Base-by-base conservation (phyloP, 1,140 invertebrate species). In the Platyura marginata region DNA sequence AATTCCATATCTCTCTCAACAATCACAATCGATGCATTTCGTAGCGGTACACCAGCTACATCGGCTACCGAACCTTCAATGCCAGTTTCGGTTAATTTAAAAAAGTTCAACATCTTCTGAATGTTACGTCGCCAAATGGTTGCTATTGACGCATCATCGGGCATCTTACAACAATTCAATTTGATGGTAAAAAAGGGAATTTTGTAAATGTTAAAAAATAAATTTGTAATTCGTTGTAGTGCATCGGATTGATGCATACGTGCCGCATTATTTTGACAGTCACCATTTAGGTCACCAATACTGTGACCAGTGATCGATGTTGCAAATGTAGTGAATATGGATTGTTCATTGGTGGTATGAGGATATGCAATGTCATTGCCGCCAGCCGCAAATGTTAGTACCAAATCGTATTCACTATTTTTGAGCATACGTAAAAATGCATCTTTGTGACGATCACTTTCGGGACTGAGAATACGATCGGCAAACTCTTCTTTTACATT, bases 111-210 rank as follows among this genome's bases (percentile, higher is more conserved):
- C 1, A 87, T 57, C 2, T 81, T 75, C 15, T 66, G 52, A 34
- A 90, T 62, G 56, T 79, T 80, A 32, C 78, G 69, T 43, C 73
- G 69, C 85, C 85, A 92, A 4, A 87, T 69, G 34, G 62, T 66
- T 0, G 75, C 75, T 21, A 92, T 68, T 9, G 73, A 64, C 3
- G 62, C 59, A 11, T 75, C 63, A 1, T 53, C 44, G 1, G 86
- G 85, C 67, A 82, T 82, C 48, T 81, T 81, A 52, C 86, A 90
- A 51, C 86, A 91, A 36, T 74, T 69, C 5, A 77, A 45, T 1
- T 72, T 72, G 20, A 73, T 58, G 0, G 71, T 71, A n/a, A 71
- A 60, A 46, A 77, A 58, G 0, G 74, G 70, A 1, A 67, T 59
- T 11, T 67, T 62, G 45, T 64, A 75, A 46, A 69, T 58, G 25